These are phyloP conservation scores for Zygaena filipendulae DNA, from an alignment of 2,888 invertebrate species.

Conservation along the genomic window DNA sequence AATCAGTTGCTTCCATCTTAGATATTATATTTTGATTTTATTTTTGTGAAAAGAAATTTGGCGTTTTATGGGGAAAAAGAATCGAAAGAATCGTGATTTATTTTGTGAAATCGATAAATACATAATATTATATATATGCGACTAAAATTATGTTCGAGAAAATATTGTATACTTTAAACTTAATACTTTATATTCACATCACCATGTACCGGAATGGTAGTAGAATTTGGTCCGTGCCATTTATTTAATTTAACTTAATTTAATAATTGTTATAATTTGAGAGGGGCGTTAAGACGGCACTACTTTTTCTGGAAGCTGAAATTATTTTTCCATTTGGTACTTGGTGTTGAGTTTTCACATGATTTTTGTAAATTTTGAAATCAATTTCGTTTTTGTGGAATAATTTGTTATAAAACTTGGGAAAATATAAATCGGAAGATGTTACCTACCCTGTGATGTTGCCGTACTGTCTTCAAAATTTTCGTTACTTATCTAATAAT, in stretches of 20 bases:
- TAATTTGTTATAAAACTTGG: slow-evolving; percentile 36
- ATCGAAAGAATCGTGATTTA: slow-evolving; percentile 52
- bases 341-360: slow-evolving; percentile 53
- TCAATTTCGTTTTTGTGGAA: slow-evolving; percentile 33
- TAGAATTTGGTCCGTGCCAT: slow-evolving; percentile 63
- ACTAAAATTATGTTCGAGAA: too few species aligned
- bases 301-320: slow-evolving; percentile 41
- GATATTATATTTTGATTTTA: slow-evolving; percentile 47
- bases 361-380: slow-evolving; percentile 34
- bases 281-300: slow-evolving; percentile 33
- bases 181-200: too few species aligned
- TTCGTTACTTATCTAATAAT: slow-evolving; percentile 27
- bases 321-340: slow-evolving; percentile 55
- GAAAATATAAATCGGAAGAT: slow-evolving; percentile 31
- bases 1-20: slow-evolving; percentile 60
- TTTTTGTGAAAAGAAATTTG: too few species aligned
- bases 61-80: too few species aligned
- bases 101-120: too few species aligned
- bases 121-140: too few species aligned
- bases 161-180: too few species aligned
- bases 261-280: slow-evolving; percentile 43
- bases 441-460: too few species aligned
- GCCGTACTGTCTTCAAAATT: slow-evolving; percentile 27
- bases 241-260: slow-evolving; percentile 60
- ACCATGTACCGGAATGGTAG: slow-evolving; percentile 51